A percentile compares a stretch with the other conserved stretches of the same genome.
These are phyloP conservation scores for Gadopsis marmoratus DNA, from an alignment of 2,797 vertebrate species.

Conservation along the genomic window DNA sequence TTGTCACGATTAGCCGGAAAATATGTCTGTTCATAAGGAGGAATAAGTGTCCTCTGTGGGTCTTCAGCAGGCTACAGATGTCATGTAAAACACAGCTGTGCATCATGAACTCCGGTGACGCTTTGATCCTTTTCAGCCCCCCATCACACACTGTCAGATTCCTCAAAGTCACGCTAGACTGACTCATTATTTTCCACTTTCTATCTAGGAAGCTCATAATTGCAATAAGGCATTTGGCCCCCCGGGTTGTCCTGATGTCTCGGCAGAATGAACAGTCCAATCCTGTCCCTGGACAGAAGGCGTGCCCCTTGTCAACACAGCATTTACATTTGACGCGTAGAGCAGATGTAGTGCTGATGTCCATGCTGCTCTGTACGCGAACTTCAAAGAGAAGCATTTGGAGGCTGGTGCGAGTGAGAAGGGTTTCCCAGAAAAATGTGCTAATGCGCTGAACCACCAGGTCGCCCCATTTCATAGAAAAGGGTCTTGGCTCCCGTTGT, in stretches of 20 bases:
- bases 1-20: neutral
- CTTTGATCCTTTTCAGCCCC: constrained; percentile 28
- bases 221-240: constrained; percentile 16
- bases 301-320: constrained; percentile 9
- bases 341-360: neutral
- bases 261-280: constrained; percentile 14
- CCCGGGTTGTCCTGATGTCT: constrained; percentile 10
- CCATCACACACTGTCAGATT: constrained; percentile 36
- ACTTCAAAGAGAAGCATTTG: constrained; percentile 26
- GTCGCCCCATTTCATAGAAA: constrained; percentile 21
- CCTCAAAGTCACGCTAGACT: constrained; percentile 12
- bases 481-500: constrained; percentile 42
- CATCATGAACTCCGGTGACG: constrained; percentile 27
- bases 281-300: neutral
- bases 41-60: neutral
- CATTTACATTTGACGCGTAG: neutral
- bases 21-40: neutral
- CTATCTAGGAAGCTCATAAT: constrained; percentile 24
- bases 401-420: constrained; percentile 11
- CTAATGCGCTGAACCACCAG: constrained; percentile 36
- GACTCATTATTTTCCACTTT: constrained; percentile 24
- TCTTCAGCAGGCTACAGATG: neutral
- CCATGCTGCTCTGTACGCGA: neutral
- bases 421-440: constrained; percentile 32
- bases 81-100: constrained; percentile 10